A percentile compares a stretch with the other conserved stretches of the same genome.
These are phyloP conservation scores for Melipona bicolor DNA, from an alignment of 2,888 invertebrate genomes.

Conservation along the genomic window DNA sequence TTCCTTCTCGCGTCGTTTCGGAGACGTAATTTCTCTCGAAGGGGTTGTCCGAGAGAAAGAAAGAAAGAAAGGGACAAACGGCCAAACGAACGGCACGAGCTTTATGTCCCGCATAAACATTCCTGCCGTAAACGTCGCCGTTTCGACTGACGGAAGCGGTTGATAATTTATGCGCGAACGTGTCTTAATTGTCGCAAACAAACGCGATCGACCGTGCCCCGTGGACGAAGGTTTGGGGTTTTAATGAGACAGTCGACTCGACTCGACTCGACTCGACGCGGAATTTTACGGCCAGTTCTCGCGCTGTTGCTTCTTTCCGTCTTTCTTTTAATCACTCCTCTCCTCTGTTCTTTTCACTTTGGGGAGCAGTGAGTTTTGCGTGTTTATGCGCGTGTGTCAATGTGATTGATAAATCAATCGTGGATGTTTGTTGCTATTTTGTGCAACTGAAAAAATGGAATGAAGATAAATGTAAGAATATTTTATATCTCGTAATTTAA, in stretches of 20 bases:
- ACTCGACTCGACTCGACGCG: not conserved
- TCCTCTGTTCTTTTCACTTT: too few species aligned
- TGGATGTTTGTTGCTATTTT: too few species aligned
- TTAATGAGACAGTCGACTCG: constrained; percentile 11
- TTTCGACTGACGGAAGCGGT: constrained; percentile 55
- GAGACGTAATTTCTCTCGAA: constrained; percentile 27
- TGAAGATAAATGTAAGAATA: too few species aligned
- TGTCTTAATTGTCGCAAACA: constrained; percentile 55
- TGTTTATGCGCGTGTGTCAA: too few species aligned
- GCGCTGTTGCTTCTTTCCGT: not conserved
- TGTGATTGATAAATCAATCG: too few species aligned
- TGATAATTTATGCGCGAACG: constrained; percentile 46
- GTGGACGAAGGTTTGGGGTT: constrained; percentile 3
- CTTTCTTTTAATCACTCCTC: not conserved
- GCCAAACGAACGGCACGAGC: constrained; percentile 51
- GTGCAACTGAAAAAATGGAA: too few species aligned
- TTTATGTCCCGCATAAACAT: constrained; percentile 64
- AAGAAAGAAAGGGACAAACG: not conserved
- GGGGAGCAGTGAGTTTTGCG: too few species aligned
- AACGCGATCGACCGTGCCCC: constrained; percentile 1
- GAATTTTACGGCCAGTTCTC: not conserved
- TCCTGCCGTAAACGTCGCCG: constrained; percentile 58
- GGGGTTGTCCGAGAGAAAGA: not conserved
- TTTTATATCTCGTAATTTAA: too few species aligned
- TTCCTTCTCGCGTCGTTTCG: not conserved